Percentiles rank a stretch among this genome's conserved stretches.
Evolutionary conservation across 2,113 vertebrate species (phyloP).

Genomic region (Turdus rufiventris): DNA sequence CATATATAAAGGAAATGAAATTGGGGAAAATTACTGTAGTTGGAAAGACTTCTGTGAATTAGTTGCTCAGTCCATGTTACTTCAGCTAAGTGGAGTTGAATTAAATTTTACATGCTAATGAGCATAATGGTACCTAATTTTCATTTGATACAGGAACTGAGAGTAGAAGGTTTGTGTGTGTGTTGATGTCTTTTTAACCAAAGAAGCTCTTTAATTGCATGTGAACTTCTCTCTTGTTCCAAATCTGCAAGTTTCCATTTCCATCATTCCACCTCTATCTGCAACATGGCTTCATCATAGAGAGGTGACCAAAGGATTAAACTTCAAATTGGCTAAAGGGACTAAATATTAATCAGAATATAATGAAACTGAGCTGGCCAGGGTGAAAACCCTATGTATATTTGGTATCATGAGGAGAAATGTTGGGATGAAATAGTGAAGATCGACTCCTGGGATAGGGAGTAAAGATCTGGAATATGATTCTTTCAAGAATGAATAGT

Average conservation of each 20-base stretch:
- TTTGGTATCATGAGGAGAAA: not conserved
- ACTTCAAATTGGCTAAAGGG: not conserved
- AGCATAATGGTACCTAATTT: not conserved
- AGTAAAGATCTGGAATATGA: not conserved
- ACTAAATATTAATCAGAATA: not conserved
- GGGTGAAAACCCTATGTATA: not conserved
- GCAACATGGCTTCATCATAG: not conserved
- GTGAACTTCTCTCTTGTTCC: not conserved
- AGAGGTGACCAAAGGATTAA: not conserved
- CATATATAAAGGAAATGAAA: not conserved
- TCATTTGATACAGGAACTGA: not conserved
- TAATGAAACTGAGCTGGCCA: not conserved
- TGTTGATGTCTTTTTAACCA: not conserved
- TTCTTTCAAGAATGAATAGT: not conserved
- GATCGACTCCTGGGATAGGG: not conserved
- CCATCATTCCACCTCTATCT: not conserved
- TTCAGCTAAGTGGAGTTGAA: not conserved
- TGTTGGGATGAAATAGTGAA: not conserved
- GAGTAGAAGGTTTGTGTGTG: accelerated
- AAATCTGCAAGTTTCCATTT: not conserved
- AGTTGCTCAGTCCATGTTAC: not conserved
- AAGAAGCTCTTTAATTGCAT: not conserved
- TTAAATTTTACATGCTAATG: not conserved
- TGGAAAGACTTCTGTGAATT: not conserved
- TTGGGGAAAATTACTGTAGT: not conserved